Evolutionary conservation across 1,140 invertebrate species (phyloP).

Genomic region (Drosophila chauvacae): DNA sequence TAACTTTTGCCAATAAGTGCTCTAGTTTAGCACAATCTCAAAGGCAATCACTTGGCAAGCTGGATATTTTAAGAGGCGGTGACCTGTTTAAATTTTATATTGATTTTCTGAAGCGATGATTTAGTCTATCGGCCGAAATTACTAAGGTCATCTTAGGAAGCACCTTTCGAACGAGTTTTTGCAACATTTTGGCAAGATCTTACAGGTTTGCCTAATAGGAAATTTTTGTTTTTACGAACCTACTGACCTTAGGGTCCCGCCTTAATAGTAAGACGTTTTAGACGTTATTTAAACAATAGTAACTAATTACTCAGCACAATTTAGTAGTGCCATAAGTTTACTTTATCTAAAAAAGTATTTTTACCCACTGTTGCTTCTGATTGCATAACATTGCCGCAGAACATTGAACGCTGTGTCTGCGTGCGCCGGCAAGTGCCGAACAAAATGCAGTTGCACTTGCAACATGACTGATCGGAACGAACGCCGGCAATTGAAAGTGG

Average conservation of each 20-base stretch:
- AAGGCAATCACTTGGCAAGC: neutral
- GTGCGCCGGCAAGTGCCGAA: conserved; percentile 26
- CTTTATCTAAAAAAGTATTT: neutral
- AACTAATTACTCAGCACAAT: neutral
- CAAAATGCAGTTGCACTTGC: conserved; percentile 76
- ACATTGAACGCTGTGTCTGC: conserved; percentile 26
- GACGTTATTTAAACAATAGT: neutral
- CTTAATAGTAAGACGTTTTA: neutral
- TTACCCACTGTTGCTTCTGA: conserved; percentile 27
- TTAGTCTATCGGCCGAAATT: neutral
- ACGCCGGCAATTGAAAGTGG: conserved; percentile 66
- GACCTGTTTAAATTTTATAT: neutral
- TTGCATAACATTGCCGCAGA: conserved; percentile 57
- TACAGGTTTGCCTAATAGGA: neutral
- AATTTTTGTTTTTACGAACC: neutral
- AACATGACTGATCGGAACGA: conserved; percentile 57
- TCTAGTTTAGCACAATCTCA: conserved; percentile 1
- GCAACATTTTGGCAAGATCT: conserved; percentile 12
- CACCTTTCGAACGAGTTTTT: conserved; percentile 14
- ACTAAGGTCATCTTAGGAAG: conserved; percentile 5
- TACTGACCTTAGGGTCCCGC: conserved; percentile 6
- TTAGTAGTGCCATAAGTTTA: neutral
- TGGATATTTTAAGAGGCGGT: neutral
- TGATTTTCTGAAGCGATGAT: conserved; percentile 1
- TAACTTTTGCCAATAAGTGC: conserved; percentile 3